phyloP scores from a whole-genome alignment of 2,888 invertebrate genomes.

The Pterostichus niger region DNA sequence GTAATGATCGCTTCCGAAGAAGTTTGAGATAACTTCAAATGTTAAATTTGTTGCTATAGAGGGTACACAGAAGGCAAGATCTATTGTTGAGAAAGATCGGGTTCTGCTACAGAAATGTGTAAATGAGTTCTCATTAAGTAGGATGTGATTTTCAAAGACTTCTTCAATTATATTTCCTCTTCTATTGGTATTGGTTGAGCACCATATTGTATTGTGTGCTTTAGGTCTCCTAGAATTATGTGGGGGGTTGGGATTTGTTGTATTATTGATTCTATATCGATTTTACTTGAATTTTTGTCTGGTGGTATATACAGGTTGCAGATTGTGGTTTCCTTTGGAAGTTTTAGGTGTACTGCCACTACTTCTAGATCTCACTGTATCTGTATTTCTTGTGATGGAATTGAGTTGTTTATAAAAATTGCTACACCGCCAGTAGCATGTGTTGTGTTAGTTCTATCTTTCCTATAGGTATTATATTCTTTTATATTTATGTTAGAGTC shows the following conservation, averaged over 20 bases:
- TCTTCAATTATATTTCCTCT: no score
- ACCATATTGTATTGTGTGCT: no score
- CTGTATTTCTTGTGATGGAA: neutral
- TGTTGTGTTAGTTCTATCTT: neutral
- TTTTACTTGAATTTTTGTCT: no score
- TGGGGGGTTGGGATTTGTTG: no score
- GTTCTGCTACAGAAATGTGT: slow-evolving; percentile 31
- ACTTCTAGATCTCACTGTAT: neutral
- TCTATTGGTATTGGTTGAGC: no score
- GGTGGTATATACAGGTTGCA: no score
- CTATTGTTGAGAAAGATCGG: slow-evolving; percentile 15
- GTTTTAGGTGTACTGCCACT: no score
- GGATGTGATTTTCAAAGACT: no score
- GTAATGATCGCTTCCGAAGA: neutral
- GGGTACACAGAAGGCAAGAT: slow-evolving; percentile 21
- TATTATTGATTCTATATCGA: no score
- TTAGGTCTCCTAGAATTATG: no score
- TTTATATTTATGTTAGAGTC: neutral
- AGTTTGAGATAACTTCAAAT: neutral
- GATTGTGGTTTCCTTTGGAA: no score
- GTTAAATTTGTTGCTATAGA: neutral
- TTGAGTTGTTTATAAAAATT: neutral
- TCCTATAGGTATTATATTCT: neutral
- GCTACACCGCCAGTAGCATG: neutral
- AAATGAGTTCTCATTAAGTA: slow-evolving; percentile 14